Percentiles rank a stretch among this genome's conserved stretches.
Conservation (phyloP, 1,140 invertebrate species). For the Mya arenaria region DNA sequence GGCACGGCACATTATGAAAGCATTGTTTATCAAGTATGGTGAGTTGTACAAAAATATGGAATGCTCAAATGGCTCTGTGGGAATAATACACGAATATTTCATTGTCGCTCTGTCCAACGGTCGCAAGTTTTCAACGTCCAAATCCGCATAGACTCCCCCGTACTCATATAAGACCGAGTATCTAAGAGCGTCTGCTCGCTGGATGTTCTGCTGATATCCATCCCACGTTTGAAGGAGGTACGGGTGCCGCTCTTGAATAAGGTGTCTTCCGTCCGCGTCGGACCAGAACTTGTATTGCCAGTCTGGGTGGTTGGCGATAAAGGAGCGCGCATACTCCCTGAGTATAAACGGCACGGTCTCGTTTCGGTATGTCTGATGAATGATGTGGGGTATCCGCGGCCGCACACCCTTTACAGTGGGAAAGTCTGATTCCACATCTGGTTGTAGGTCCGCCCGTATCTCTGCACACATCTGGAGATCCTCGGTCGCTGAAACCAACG, state of each 20-base stretch:
- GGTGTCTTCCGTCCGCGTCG: slow-evolving; percentile 61
- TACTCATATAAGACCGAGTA: slow-evolving; percentile 72
- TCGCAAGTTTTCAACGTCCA: slow-evolving; percentile 71
- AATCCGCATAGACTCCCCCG: slow-evolving; percentile 75
- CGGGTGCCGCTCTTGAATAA: slow-evolving; percentile 66
- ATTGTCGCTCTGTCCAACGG: slow-evolving; percentile 58
- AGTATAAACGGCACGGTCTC: slow-evolving; percentile 61
- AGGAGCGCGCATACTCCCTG: slow-evolving; percentile 64
- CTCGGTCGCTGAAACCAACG: no score
- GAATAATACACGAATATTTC: slow-evolving; percentile 70
- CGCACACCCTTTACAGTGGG: slow-evolving; percentile 24
- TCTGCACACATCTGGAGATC: no score
- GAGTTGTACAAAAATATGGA: slow-evolving; percentile 61
- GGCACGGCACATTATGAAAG: slow-evolving; percentile 68
- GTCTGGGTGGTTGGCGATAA: slow-evolving; percentile 63
- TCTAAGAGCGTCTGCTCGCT: slow-evolving; percentile 66
- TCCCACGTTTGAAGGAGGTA: slow-evolving; percentile 64
- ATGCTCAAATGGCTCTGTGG: slow-evolving; percentile 72
- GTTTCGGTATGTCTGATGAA: slow-evolving; percentile 74
- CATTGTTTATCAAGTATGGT: slow-evolving; percentile 69
- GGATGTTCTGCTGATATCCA: slow-evolving; percentile 62
- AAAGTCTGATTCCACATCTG: slow-evolving; percentile 31
- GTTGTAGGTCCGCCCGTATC: no score
- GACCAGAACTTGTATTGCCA: slow-evolving; percentile 78
- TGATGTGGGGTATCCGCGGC: slow-evolving; percentile 68